Evolutionary conservation across 2,113 vertebrate genomes (phyloP), one percentile per base, ranked within the genome.

Genomic region (Mionectes macconnelli): DNA sequence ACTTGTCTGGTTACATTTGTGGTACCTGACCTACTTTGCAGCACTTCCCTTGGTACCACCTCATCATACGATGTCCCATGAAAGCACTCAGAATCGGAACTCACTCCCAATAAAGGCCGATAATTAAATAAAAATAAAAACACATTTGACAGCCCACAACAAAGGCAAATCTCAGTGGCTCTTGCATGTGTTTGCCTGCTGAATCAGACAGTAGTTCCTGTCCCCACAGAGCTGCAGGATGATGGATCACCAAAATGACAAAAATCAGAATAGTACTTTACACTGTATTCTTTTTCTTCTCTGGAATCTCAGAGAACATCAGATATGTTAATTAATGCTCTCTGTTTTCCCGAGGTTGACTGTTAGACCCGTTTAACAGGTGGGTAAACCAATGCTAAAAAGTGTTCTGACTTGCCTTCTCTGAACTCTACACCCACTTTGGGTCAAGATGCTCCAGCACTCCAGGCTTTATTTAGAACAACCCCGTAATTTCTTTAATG

Each of bases 111-210:
- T 97, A 91, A 96, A 91, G 74, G 11, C 81, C 3, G 31, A 92
- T 96, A 95, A 95, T 94, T 92, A 96, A 96, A 96, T 72, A 80
- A 95, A 96, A 96, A 94, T 87, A 95, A 94, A 96, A 96, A 90
- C 90, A 95, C 90, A 96, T 92, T 93, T 96, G 96, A 94, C 90
- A 95, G 62, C 73, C 90, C 95, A 96, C 94, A 96, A 96, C 83
- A 97, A 97, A 95, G 92, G 76, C 73, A 93, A 89, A 68, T 90
- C 93, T 95, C 94, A 72, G 63, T 0, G 74, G 93, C 56, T 88
- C 94, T 88, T 95, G 79, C 94, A 94, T 95, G 68, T 95, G 93
- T 89, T 93, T 95, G 96, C 76, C 93, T 96, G 88, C 79, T 94
- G 93, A 96, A 94, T 93, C 90, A 96, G 86, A 81, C 60, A 59